Conservation (phyloP, 2,888 invertebrate genomes). For the Pegoplata infirma region DNA sequence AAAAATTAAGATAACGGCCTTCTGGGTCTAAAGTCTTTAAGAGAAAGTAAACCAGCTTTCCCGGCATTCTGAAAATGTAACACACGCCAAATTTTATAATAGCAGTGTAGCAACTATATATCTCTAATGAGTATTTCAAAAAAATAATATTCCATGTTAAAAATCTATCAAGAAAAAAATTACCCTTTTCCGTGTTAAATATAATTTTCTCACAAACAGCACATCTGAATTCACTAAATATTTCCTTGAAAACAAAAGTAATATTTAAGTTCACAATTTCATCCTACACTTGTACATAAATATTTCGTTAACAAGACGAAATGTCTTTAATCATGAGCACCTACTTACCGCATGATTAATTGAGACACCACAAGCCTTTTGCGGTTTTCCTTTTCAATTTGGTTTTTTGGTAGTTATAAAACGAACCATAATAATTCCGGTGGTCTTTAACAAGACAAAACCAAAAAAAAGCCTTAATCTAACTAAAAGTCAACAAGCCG, state of each 20-base stretch:
- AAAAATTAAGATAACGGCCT: no score
- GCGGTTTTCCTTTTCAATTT: conserved; percentile 39
- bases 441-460: conserved; percentile 44
- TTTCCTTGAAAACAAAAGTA: conserved; percentile 1
- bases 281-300: conserved; percentile 44
- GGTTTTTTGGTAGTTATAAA: conserved; percentile 16
- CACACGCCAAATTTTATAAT: no score
- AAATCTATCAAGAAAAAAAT: background rate
- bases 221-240: background rate
- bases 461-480: conserved; percentile 51
- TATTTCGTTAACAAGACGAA: conserved; percentile 43
- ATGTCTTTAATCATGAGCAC: conserved; percentile 61
- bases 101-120: no score
- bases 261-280: conserved; percentile 41
- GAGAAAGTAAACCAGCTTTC: no score
- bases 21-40: no score
- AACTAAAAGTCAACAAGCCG: conserved; percentile 53
- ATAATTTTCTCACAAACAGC: background rate
- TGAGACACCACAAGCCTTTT: conserved; percentile 60
- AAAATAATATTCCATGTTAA: no score
- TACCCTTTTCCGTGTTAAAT: background rate
- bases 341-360: conserved; percentile 61
- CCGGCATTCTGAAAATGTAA: no score
- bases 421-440: conserved; percentile 41
- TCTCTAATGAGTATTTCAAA: no score